These are phyloP conservation scores for Prunella strophiata DNA, from an alignment of 2,797 vertebrate species.

Conservation along the genomic window DNA sequence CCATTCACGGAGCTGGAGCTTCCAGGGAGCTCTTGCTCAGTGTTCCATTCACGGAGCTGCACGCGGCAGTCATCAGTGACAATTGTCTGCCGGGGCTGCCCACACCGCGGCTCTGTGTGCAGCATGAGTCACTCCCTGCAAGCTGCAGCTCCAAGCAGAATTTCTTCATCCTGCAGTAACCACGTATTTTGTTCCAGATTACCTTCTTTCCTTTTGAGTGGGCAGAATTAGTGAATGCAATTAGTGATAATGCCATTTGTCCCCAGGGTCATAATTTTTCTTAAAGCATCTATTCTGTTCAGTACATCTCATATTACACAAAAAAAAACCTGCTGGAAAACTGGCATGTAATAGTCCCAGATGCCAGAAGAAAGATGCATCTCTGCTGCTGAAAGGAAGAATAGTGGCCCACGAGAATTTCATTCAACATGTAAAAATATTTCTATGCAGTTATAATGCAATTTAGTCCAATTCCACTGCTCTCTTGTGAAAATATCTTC, in stretches of 20 bases:
- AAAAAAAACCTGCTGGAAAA: background rate
- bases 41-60: slow-evolving; percentile 26
- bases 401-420: background rate
- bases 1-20: background rate
- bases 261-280: slow-evolving; percentile 9
- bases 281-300: slow-evolving; percentile 1
- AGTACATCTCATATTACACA: background rate
- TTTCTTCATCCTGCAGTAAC: slow-evolving; percentile 24
- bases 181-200: slow-evolving; percentile 8
- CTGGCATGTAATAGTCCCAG: background rate
- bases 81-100: slow-evolving; percentile 12
- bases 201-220: background rate
- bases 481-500: slow-evolving; percentile 17
- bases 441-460: background rate
- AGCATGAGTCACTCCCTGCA: background rate
- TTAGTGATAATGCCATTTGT: slow-evolving; percentile 21
- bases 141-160: slow-evolving; percentile 10
- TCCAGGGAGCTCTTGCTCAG: background rate
- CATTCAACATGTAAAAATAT: background rate
- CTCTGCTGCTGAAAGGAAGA: background rate
- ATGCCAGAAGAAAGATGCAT: background rate
- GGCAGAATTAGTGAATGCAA: slow-evolving; percentile 32
- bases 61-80: background rate
- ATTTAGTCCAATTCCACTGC: background rate
- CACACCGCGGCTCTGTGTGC: slow-evolving; percentile 12